Conservation (phyloP, 2,113 vertebrate species). For the Phaethon lepturus region DNA sequence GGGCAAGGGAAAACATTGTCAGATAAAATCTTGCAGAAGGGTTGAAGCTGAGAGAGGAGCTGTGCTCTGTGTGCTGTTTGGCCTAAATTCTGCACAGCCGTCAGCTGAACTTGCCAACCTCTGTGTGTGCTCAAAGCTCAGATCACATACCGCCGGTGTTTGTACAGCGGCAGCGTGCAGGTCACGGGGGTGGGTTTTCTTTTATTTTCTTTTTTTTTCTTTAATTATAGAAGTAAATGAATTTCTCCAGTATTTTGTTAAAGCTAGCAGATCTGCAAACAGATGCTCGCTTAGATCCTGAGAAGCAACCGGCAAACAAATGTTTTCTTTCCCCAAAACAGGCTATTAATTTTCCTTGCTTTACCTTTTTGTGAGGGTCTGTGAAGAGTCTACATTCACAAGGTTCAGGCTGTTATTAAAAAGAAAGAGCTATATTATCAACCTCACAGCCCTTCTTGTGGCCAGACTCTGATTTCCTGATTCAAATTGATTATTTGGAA, state of each 20-base stretch:
- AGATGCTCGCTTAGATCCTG: background rate
- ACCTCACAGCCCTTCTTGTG: background rate
- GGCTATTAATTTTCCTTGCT: background rate
- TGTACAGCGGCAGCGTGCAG: background rate
- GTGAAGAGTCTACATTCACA: background rate
- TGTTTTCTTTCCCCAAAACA: background rate
- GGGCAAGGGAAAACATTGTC: background rate
- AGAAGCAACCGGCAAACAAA: background rate
- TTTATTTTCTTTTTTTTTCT: background rate
- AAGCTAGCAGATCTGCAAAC: background rate
- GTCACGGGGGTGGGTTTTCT: background rate
- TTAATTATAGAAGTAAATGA: background rate
- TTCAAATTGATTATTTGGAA: background rate
- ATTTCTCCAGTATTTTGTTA: background rate
- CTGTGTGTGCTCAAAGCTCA: rapidly evolving
- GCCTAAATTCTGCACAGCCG: background rate
- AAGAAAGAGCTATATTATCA: background rate
- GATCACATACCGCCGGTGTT: rapidly evolving
- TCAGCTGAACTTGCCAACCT: background rate
- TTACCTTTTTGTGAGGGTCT: background rate
- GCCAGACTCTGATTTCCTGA: background rate
- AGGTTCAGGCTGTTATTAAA: background rate
- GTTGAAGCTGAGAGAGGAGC: background rate
- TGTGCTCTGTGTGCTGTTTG: background rate
- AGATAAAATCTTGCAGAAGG: background rate